phyloP scores from a whole-genome alignment of 2,888 invertebrate genomes.

The Augiades crinisus region DNA sequence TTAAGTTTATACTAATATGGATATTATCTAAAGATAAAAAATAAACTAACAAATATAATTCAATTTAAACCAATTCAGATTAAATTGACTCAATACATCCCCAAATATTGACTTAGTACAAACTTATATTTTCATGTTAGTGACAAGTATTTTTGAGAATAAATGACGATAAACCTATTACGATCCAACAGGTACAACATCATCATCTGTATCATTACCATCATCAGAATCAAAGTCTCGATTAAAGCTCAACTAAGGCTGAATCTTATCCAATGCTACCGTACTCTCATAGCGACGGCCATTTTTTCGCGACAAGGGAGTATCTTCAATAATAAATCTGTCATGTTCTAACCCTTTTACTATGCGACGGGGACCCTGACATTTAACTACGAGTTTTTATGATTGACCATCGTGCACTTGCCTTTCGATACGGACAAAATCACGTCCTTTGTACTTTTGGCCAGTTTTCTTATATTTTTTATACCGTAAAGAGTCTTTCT shows the following conservation, averaged over 20 bases:
- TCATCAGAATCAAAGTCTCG: slow-evolving; percentile 16
- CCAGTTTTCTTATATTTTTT: slow-evolving; percentile 25
- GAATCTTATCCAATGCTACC: slow-evolving; percentile 35
- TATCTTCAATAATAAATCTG: slow-evolving; percentile 26
- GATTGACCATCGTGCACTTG: slow-evolving; percentile 32
- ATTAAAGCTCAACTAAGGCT: slow-evolving; percentile 24
- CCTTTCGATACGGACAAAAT: slow-evolving; percentile 31
- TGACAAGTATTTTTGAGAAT: too few relatives aligned
- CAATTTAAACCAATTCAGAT: too few relatives aligned
- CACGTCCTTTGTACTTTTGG: slow-evolving; percentile 25
- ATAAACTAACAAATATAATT: too few relatives aligned
- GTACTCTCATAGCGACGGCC: slow-evolving; percentile 31
- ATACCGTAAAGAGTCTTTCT: slow-evolving; percentile 22
- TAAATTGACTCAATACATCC: too few relatives aligned
- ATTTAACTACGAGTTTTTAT: slow-evolving; percentile 31
- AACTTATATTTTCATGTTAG: too few relatives aligned
- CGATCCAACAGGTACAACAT: too few relatives aligned
- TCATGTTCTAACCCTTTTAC: slow-evolving; percentile 27
- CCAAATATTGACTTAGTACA: too few relatives aligned
- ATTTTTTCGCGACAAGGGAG: slow-evolving; percentile 29
- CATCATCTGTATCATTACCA: not conserved
- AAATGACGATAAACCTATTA: too few relatives aligned
- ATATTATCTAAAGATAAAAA: too few relatives aligned
- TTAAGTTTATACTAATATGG: too few relatives aligned
- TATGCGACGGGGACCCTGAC: slow-evolving; percentile 33